These are phyloP conservation scores for Ciconia stormi DNA, from an alignment of 2,113 vertebrate genomes.

Conservation along the genomic window DNA sequence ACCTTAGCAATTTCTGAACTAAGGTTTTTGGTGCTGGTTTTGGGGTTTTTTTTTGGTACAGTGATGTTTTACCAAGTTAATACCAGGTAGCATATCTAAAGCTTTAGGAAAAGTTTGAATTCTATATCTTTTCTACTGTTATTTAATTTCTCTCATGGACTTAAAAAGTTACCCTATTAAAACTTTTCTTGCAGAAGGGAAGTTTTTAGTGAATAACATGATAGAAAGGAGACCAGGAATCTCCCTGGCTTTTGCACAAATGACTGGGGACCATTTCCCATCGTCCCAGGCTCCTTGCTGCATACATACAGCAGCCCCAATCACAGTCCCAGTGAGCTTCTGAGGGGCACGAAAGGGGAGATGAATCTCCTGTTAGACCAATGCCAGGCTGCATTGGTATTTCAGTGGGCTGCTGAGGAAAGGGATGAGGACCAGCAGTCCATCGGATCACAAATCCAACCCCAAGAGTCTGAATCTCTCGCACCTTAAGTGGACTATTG, in stretches of 20 bases:
- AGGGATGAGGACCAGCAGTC: background rate
- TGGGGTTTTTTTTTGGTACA: background rate
- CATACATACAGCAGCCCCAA: rapidly evolving
- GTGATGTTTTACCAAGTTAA: background rate
- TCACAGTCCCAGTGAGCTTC: background rate
- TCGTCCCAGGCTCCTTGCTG: background rate
- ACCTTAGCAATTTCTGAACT: background rate
- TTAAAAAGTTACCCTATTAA: background rate
- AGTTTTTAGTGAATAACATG: background rate
- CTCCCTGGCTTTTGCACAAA: background rate
- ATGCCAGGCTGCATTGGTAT: rapidly evolving
- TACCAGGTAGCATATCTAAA: background rate
- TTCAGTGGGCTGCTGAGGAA: background rate
- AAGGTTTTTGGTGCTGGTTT: background rate
- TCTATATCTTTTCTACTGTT: background rate
- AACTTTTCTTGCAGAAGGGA: background rate
- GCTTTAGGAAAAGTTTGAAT: background rate
- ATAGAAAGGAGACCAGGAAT: background rate
- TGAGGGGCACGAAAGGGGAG: background rate
- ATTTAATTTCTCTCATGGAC: background rate
- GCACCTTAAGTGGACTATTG: background rate
- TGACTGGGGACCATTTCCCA: background rate
- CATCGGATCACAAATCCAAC: background rate
- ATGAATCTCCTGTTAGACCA: background rate
- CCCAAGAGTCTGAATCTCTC: background rate